A percentile compares a stretch with the other conserved stretches of the same genome.
Conservation (phyloP, 2,888 invertebrate species). For the Drosophila histrio region DNA sequence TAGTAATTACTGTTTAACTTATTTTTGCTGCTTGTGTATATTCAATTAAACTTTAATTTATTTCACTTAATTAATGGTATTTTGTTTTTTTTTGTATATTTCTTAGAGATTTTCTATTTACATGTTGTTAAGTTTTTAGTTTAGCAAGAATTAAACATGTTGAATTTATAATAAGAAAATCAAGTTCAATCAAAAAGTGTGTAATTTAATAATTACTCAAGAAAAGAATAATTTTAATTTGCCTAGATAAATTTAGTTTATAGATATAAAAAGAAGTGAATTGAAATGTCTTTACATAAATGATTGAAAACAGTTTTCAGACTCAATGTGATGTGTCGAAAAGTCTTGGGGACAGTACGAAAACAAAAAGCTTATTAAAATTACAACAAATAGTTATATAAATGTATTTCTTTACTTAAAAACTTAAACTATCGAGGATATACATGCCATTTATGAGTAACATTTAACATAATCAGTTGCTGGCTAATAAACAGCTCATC, state of each 20-base stretch:
- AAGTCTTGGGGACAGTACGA: constrained; percentile 1
- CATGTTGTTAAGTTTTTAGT: constrained; percentile 45
- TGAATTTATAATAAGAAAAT: not conserved
- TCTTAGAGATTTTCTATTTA: constrained; percentile 65
- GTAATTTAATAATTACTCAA: not conserved
- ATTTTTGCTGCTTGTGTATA: constrained; percentile 35
- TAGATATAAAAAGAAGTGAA: not conserved
- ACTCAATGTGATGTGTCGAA: not conserved
- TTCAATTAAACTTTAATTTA: constrained; percentile 61
- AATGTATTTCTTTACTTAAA: constrained; percentile 30
- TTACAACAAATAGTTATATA: constrained; percentile 52
- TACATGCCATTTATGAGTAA: constrained; percentile 51
- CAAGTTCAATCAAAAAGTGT: not conserved
- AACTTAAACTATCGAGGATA: constrained; percentile 38
- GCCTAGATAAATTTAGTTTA: not conserved
- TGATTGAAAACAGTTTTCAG: not conserved
- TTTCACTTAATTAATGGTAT: constrained; percentile 58
- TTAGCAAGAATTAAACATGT: constrained; percentile 22
- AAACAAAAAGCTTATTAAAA: constrained; percentile 37
- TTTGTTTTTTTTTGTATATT: constrained; percentile 40
- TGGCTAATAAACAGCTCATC: constrained; percentile 58
- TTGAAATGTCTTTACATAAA: not conserved
- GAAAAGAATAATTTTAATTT: not conserved
- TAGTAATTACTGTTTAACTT: constrained; percentile 62
- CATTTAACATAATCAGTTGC: constrained; percentile 78